Evolutionary conservation across 2,113 vertebrate species (phyloP), one percentile per base, ranked within the genome.

Genomic region (Blennius ocellaris): DNA sequence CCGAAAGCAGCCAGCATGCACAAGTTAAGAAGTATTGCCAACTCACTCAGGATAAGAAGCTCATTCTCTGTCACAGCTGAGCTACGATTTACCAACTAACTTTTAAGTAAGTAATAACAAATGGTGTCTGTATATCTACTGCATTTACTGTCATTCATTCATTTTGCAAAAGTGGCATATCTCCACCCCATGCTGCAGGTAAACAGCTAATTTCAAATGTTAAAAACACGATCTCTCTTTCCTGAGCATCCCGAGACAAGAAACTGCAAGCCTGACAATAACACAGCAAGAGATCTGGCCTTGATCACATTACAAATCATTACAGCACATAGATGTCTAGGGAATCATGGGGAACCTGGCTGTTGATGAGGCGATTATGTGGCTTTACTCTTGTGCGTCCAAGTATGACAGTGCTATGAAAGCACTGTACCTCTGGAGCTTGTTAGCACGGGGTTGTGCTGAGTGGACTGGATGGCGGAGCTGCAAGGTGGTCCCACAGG

Each of bases 281-380:
- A 76, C 64, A 77, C 66, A 74, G 73, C 75, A 52, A 84, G 80
- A 84, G 81, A 88, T 88, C 83, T 80, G 78, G 78, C 85, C 86
- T 91, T 90, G 88, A 92, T 92, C 89, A 87, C 80, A 80, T 87
- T 88, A 91, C 88, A 83, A 87, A 92, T 93, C 82, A 87, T 85
- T 89, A 89, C 76, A 62, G 69, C 55, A 52, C 53, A 86, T 78
- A 78, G 81, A 71, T 68, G 73, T 85, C 87, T 73, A 10, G 89
- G 86, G 90, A 76, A 83, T 84, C 66, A 7, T 50, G 69, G 70
- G 57, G 65, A 86, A 84, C 73, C 73, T 76, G 83, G 85, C 87
- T 84, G 81, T 84, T 92, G 91, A 93, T 92, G 88, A 92, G 88
- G 84, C 69, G 86, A 92, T 92, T 91, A 91, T 89, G 88, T 89